Conservation (phyloP, 2,888 invertebrate species). For the Vanessa cardui region DNA sequence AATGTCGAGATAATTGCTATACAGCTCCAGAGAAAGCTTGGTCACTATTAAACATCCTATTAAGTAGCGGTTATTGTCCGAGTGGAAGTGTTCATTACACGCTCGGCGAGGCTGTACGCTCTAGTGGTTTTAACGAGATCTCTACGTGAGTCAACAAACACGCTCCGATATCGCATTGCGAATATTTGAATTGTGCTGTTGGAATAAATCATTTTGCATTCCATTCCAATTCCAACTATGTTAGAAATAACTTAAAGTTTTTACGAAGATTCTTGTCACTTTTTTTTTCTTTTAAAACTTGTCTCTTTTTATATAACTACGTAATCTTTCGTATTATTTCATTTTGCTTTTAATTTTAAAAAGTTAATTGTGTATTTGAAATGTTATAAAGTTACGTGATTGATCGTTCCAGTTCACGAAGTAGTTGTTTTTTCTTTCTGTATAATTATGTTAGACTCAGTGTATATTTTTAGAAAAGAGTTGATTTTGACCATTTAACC, state of each 20-base stretch:
- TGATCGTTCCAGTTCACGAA: slow-evolving; percentile 14
- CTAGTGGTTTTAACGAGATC: slow-evolving; percentile 70
- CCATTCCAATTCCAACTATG: not conserved
- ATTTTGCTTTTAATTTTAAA: not conserved
- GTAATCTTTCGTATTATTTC: not conserved
- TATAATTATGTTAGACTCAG: not conserved
- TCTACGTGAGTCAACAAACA: slow-evolving; percentile 43
- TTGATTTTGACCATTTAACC: slow-evolving; percentile 54
- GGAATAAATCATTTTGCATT: not conserved
- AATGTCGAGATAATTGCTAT: slow-evolving; percentile 57
- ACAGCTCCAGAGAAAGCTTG: slow-evolving; percentile 64
- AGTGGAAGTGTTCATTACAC: slow-evolving; percentile 80
- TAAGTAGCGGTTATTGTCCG: slow-evolving; percentile 75
- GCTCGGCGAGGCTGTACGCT: slow-evolving; percentile 68
- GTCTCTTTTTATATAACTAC: too few relatives aligned
- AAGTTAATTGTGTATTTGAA: slow-evolving; percentile 36
- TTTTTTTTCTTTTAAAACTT: too few relatives aligned
- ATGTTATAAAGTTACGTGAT: slow-evolving; percentile 15
- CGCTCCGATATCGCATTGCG: slow-evolving; percentile 26
- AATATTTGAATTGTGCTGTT: slow-evolving; percentile 15
- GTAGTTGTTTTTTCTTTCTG: not conserved
- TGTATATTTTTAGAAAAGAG: slow-evolving; percentile 14
- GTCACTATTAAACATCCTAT: slow-evolving; percentile 67
- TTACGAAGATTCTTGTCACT: too few relatives aligned
- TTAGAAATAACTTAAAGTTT: not conserved